Evolutionary conservation across 2,797 vertebrate species (phyloP).

Genomic region (Denticeps clupeoides): DNA sequence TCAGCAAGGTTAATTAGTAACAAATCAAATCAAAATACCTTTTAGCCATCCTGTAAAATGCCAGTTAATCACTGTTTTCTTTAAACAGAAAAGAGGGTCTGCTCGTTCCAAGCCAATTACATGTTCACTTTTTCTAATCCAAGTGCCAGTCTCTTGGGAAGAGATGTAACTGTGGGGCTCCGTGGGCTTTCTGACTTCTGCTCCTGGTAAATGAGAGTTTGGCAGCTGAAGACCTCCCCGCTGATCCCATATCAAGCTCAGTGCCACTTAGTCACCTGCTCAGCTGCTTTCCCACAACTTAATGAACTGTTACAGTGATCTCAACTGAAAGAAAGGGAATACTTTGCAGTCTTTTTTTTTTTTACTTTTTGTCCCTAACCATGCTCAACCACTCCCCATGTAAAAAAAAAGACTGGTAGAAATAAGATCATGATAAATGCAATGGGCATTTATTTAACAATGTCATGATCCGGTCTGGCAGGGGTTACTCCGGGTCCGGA

Average conservation of each 20-base stretch:
- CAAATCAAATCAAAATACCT: too few species aligned
- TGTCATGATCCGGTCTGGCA: too few species aligned
- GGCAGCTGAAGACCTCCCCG: neutral
- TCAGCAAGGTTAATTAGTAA: too few species aligned
- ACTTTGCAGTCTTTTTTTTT: neutral
- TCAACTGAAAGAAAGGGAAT: neutral
- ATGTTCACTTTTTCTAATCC: constrained; percentile 1
- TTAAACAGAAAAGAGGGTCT: constrained; percentile 1
- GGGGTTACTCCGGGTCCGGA: too few species aligned
- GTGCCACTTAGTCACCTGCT: constrained; percentile 1
- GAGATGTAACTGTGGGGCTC: neutral
- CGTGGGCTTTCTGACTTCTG: neutral
- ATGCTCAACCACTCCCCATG: too few species aligned
- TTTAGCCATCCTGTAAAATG: neutral
- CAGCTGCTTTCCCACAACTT: neutral
- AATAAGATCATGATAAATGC: too few species aligned
- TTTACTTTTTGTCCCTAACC: too few species aligned
- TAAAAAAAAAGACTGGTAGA: too few species aligned
- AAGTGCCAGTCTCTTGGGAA: neutral
- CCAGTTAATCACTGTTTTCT: neutral
- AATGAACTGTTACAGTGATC: neutral
- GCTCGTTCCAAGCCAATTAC: constrained; percentile 1
- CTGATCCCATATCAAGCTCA: neutral
- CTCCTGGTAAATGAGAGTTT: neutral
- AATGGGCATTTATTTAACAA: too few species aligned